These are phyloP conservation scores for Gambelia wislizenii DNA, from an alignment of 2,797 vertebrate species.

Conservation along the genomic window DNA sequence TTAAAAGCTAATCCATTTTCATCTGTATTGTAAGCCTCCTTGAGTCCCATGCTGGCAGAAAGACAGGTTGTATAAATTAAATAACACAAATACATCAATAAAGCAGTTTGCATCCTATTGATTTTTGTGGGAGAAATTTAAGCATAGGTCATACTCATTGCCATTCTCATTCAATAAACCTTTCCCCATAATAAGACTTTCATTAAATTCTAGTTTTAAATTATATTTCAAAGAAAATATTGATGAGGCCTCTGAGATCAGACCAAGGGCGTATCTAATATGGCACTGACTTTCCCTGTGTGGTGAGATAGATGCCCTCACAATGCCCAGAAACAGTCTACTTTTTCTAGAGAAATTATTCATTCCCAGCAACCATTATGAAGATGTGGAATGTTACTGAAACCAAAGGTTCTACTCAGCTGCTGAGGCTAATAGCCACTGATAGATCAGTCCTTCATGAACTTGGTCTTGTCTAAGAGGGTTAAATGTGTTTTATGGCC, in stretches of 20 bases:
- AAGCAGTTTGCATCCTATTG: neutral
- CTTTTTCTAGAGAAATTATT: neutral
- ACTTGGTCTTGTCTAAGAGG: neutral
- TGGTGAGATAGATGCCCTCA: neutral
- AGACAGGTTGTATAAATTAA: neutral
- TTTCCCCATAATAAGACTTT: neutral
- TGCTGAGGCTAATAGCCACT: neutral
- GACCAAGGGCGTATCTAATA: neutral
- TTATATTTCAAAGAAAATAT: neutral
- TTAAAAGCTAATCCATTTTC: neutral
- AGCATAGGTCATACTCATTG: neutral
- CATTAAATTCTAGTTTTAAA: neutral
- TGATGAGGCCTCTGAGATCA: neutral
- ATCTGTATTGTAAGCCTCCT: too few relatives aligned
- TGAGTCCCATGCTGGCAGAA: too few relatives aligned
- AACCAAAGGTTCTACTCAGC: neutral
- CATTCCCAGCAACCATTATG: neutral
- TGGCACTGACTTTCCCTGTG: neutral
- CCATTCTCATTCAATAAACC: neutral
- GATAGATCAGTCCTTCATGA: neutral
- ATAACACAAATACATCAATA: neutral
- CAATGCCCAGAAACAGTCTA: neutral
- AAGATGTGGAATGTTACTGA: neutral
- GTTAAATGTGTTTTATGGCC: neutral
- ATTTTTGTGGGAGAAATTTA: neutral